Evolutionary conservation across 1,140 invertebrate genomes (phyloP).

Genomic region (Ctenoplectra terminalis): DNA sequence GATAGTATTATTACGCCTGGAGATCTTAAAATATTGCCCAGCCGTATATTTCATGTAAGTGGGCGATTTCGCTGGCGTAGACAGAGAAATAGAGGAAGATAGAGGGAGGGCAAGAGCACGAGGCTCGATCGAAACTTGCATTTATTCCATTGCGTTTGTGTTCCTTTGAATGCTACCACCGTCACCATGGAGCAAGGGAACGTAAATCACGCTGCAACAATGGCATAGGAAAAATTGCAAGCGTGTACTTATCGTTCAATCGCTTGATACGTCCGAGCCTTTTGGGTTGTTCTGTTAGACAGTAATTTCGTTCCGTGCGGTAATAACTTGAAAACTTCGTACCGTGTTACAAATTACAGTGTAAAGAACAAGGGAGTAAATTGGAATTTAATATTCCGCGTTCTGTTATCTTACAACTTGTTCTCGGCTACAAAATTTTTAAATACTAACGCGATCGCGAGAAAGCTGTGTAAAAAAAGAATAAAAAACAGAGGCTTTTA

Average conservation of each 20-base stretch:
- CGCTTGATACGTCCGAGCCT: too few species aligned
- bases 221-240: constrained; percentile 2
- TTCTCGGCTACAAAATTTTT: too few species aligned
- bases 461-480: too few species aligned
- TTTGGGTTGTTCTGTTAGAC: neutral
- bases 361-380: too few species aligned
- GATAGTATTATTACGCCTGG: constrained; percentile 68
- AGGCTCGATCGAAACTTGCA: constrained; percentile 49
- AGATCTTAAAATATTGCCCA: constrained; percentile 68
- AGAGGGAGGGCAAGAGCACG: neutral
- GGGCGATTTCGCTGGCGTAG: constrained; percentile 60
- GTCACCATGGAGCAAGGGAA: neutral
- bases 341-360: too few species aligned
- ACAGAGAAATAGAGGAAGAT: neutral
- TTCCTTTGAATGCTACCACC: neutral
- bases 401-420: too few species aligned
- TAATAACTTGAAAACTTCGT: too few species aligned
- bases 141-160: constrained; percentile 28
- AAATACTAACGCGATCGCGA: too few species aligned
- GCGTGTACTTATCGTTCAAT: constrained; percentile 9
- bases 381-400: too few species aligned
- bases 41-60: constrained; percentile 64
- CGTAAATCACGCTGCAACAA: constrained; percentile 1
- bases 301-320: neutral
- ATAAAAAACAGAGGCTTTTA: too few species aligned